phyloP scores from a whole-genome alignment of 2,113 vertebrate genomes.

The Chiloscyllium plagiosum region DNA sequence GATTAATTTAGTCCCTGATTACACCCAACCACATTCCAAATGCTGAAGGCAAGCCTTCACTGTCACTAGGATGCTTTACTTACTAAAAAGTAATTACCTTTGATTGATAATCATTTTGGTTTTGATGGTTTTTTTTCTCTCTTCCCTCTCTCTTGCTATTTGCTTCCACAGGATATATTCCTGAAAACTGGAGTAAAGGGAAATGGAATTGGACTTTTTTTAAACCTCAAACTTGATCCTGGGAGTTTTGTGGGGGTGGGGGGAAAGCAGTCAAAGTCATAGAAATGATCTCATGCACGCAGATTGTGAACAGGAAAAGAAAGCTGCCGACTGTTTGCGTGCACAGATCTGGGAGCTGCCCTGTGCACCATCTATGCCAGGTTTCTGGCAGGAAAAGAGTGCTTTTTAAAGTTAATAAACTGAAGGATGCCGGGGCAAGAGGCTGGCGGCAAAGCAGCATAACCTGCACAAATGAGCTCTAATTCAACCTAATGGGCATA shows the following conservation, averaged over 20 bases:
- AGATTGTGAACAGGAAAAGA: conserved; percentile 46
- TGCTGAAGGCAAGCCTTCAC: conserved; percentile 55
- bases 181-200: conserved; percentile 59
- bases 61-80: conserved; percentile 67
- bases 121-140: conserved; percentile 56
- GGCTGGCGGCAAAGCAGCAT: conserved; percentile 63
- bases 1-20: conserved; percentile 58
- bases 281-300: conserved; percentile 62
- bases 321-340: conserved; percentile 48
- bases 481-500: conserved; percentile 56
- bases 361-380: conserved; percentile 45
- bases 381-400: conserved; percentile 55
- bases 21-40: conserved; percentile 61
- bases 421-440: conserved; percentile 58
- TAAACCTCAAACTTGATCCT: conserved; percentile 58
- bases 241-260: conserved; percentile 43
- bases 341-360: conserved; percentile 44
- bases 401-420: conserved; percentile 70
- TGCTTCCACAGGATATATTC: conserved; percentile 68
- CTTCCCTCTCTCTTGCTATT: conserved; percentile 56
- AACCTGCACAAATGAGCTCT: conserved; percentile 57
- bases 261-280: conserved; percentile 49
- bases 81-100: conserved; percentile 70
- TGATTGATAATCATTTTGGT: conserved; percentile 79
- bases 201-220: conserved; percentile 56